phyloP scores from a whole-genome alignment of 2,113 vertebrate species.

The Saguinus imperator region DNA sequence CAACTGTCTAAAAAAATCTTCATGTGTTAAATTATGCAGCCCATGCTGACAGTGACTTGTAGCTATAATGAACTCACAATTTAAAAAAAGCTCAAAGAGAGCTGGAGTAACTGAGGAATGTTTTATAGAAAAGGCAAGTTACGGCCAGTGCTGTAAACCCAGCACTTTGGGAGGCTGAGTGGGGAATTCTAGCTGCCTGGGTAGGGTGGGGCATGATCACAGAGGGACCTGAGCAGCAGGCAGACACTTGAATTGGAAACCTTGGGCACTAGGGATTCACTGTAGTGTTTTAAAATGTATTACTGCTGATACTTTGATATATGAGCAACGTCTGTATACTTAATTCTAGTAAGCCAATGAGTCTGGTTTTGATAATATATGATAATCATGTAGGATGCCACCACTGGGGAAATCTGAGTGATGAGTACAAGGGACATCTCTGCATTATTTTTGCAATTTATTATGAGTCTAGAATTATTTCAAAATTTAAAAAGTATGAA shows the following conservation, averaged over 20 bases:
- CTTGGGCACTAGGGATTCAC: not conserved
- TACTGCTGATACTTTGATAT: conserved; percentile 3
- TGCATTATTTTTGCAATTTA: not conserved
- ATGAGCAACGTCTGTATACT: not conserved
- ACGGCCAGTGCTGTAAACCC: not conserved
- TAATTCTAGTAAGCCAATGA: not conserved
- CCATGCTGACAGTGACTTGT: not conserved
- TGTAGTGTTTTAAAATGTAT: conserved; percentile 4
- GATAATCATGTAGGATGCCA: conserved; percentile 13
- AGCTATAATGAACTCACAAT: not conserved
- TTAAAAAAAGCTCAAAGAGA: not conserved
- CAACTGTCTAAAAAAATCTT: not conserved
- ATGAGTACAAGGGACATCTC: not conserved
- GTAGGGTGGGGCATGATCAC: not conserved
- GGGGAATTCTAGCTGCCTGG: not conserved
- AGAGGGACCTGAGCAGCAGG: not conserved
- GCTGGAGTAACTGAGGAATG: not conserved
- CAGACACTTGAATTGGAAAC: not conserved
- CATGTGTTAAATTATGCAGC: not conserved
- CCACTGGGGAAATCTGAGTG: no score
- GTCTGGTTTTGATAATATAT: not conserved
- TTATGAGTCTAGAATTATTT: conserved; percentile 29
- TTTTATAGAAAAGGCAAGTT: not conserved
- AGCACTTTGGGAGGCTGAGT: not conserved
- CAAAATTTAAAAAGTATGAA: not conserved